Evolutionary conservation across 2,113 vertebrate genomes (phyloP).

Genomic region (Callopanchax toddi): DNA sequence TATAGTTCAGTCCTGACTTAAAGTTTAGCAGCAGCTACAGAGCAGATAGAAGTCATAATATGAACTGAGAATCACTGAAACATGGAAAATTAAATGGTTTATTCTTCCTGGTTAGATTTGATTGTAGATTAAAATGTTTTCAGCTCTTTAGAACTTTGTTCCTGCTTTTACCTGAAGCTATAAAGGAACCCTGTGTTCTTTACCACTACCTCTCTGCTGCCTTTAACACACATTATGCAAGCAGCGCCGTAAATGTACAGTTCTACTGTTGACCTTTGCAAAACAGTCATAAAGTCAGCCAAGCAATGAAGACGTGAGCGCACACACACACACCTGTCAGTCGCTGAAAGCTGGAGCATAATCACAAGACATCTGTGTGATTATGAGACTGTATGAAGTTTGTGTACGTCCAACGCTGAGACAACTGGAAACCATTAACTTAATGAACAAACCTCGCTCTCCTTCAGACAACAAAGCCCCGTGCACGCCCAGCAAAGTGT

Average conservation of each 20-base stretch:
- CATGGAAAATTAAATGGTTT: neutral
- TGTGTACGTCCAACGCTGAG: slow-evolving; percentile 13
- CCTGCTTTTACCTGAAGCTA: slow-evolving; percentile 13
- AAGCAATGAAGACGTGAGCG: neutral
- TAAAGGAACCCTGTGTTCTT: slow-evolving; percentile 9
- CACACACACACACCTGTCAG: slow-evolving; percentile 12
- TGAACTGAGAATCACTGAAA: neutral
- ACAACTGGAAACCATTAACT: slow-evolving; percentile 65
- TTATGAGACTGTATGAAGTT: neutral
- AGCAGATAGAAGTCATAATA: neutral
- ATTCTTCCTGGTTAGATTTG: neutral
- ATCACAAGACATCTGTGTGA: neutral
- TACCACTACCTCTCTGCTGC: slow-evolving; percentile 1
- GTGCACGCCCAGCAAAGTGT: slow-evolving; percentile 58
- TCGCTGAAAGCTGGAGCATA: neutral
- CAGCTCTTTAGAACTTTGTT: neutral
- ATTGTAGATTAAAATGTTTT: neutral
- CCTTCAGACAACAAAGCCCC: slow-evolving; percentile 23
- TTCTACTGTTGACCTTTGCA: slow-evolving; percentile 45
- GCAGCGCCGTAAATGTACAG: slow-evolving; percentile 23
- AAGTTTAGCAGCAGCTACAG: neutral
- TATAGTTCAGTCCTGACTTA: slow-evolving; percentile 6
- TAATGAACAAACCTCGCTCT: slow-evolving; percentile 57
- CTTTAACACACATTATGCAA: slow-evolving; percentile 42
- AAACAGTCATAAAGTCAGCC: slow-evolving; percentile 35